Evolutionary conservation across 1,140 invertebrate species (phyloP), one percentile per base, ranked within the genome.

Genomic region (Matsumurasca onukii): DNA sequence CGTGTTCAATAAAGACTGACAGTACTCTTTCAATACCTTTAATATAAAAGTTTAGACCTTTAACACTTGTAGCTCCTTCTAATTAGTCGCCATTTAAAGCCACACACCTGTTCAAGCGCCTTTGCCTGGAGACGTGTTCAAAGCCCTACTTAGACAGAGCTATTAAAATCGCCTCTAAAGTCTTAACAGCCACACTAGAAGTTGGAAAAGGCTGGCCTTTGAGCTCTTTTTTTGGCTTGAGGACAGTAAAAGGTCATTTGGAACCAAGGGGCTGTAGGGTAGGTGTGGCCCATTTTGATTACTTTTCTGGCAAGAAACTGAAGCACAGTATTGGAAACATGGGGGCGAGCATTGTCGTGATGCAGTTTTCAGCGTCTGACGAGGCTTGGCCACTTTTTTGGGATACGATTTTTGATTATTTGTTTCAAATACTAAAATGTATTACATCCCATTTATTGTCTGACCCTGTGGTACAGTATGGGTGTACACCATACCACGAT

Each of bases 1-100:
- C n/a, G 39, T 45, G 39, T 45, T 45, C 39, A 45, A 45, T 45
- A 45, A 45, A 45, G n/a, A 45, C 39, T 45, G 39, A 45, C 39
- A 45, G 9, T 45, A 45, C 9, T 12, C 39, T 45, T 45, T 45
- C 39, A 45, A n/a, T 45, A n/a, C 39, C 39, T 45, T 45, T 45
- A 45, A 45, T 45, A 45, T 45, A 45, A 45, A 45, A 45, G 39
- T 45, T 45, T 45, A 12, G 39, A 45, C 39, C n/a, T 45, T 12
- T n/a, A 45, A 9, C n/a, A 12, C 39, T 45, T 45, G 39, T 45
- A 45, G 9, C 39, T 45, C 39, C 39, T 45, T 45, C 39, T 45
- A 45, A 45, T 9, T 45, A 45, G 39, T 45, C 39, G n/a, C 39
- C 39, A 45, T 45, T 45, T 45, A 45, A 45, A 45, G n/a, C n/a